phyloP scores from a whole-genome alignment of 2,113 vertebrate genomes.

The Vicugna pacos region DNA sequence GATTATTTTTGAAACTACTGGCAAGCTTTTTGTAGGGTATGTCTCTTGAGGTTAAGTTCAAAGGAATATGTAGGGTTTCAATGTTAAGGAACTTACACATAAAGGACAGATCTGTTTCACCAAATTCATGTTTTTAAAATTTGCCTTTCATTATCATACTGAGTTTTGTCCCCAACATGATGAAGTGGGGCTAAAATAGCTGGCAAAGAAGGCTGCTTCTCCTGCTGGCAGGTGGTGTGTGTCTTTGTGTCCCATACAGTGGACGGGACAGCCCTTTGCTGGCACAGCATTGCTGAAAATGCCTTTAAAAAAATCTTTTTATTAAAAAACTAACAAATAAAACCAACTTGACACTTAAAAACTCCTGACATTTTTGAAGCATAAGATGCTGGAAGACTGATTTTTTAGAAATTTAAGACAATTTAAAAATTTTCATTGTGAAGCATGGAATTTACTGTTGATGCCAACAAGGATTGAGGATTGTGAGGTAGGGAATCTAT shows the following conservation, averaged over 20 bases:
- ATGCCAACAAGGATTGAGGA: neutral
- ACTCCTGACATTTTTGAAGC: neutral
- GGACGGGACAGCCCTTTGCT: constrained; percentile 69
- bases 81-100: constrained; percentile 34
- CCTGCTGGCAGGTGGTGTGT: constrained; percentile 45
- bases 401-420: neutral
- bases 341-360: constrained; percentile 32
- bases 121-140: constrained; percentile 52
- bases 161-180: constrained; percentile 57
- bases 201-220: constrained; percentile 55
- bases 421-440: neutral
- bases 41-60: constrained; percentile 34
- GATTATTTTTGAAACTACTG: constrained; percentile 30
- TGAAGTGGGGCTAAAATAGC: constrained; percentile 66
- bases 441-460: constrained; percentile 21
- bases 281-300: constrained; percentile 43
- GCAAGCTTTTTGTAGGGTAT: neutral
- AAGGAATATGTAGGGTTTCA: constrained; percentile 44
- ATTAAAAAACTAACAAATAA: constrained; percentile 27
- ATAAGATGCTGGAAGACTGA: neutral
- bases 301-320: neutral
- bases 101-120: constrained; percentile 21
- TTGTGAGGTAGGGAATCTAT: neutral
- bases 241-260: constrained; percentile 76
- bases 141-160: constrained; percentile 42